Base-by-base conservation (phyloP, 2,113 vertebrate genomes). In the Cacatua alba region DNA sequence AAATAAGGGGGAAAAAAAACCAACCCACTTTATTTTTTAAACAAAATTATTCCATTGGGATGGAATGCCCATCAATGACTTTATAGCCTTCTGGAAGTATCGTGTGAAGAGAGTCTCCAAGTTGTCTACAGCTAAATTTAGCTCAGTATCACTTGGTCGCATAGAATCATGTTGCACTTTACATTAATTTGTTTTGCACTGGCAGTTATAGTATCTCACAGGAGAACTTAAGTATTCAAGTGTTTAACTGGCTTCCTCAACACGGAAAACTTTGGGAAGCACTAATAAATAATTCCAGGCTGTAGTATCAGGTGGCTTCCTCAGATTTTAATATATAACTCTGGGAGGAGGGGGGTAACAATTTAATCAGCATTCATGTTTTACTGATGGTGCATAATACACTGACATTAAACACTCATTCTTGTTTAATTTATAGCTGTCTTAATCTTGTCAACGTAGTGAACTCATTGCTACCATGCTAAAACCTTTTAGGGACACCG, bases 71-170 rank as follows among this genome's bases (percentile, higher is more conserved):
- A 33, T 71, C 55, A 43, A 49, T 62, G 46, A 51, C 52, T 92
- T 86, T 62, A 28, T 28, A 71, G 64, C 39, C 13, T 75, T 93
- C 85, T 88, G 33, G 35, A 68, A 94, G 95, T 97, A 95, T 98
- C 96, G 95, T 94, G 88, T 98, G 88, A 87, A 95, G 87, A 87
- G 37, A 91, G 74, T 37, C 92, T 82, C 91, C 92, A 92, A 97
- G 91, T 88, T 91, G 90, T 52, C 85, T n/a, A 26, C 63, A 74
- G 97, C 97, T 98, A 98, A 98, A 98, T 98, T 98, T 98, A 98
- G 98, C 97, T 96, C 78, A 29, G 85, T 95, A 97, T 97, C 97
- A 97, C 91, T 91, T 72, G 97, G 97, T 95, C 94, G 44, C 49
- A 57, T 7, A 81, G 93, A 96, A 89, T 98, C 96, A 21, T 95